Evolutionary conservation across 2,113 vertebrate species (phyloP), one percentile per base, ranked within the genome.

Genomic region (Maccullochella peelii): DNA sequence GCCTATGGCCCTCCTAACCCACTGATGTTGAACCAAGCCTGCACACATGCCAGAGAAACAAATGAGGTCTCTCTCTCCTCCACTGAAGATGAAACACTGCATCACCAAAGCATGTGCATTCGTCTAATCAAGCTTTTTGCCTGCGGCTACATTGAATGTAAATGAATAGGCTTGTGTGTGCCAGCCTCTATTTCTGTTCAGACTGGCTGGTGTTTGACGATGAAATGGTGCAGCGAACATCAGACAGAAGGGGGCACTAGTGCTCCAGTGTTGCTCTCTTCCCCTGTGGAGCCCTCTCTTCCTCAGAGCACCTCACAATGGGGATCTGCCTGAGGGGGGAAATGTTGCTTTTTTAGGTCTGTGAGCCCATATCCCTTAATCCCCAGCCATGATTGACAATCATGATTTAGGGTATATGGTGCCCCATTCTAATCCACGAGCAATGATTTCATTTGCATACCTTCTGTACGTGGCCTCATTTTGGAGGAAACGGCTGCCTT

Each of bases 341-440:
- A 97, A 97, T 97, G 96, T 97, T 97, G 97, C 97, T 98, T 99
- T 99, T 99, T 98, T 98, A 97, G 97, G 96, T 97, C 98, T 99
- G 97, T 97, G 97, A 98, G 97, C 97, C 97, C 97, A 97, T 98
- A 99, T 99, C 97, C 97, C 96, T 99, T 99, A 99, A 99, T 99
- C 97, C 98, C 95, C 96, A 95, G 96, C 95, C 96, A 97, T 99
- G 98, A 99, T 98, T 99, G 98, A 99, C 98, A 99, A 99, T 99
- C 97, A 96, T 98, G 97, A 99, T 99, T 98, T 99, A 97, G 97
- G 97, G 97, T 98, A 98, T 95, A 97, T 98, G 97, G 97, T 97
- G 96, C 97, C 96, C 97, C 96, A 96, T 97, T 97, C 96, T 99
- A 99, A 99, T 99, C 98, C 96, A 94, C 95, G 95, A 98, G 98